phyloP scores from a whole-genome alignment of 2,888 invertebrate genomes.

The Cordilura impudica region DNA sequence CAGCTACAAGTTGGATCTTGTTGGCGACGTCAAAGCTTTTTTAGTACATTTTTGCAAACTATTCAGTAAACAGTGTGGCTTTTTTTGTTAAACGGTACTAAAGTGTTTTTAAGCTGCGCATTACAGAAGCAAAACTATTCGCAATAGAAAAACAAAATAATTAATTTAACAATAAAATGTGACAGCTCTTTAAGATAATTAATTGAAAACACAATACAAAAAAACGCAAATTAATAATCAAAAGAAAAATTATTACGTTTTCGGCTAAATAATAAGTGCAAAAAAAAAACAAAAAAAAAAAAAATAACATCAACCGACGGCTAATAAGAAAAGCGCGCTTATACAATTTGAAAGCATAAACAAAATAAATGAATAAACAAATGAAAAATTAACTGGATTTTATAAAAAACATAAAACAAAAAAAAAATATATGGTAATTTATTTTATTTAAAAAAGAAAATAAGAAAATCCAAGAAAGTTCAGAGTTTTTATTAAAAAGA shows the following conservation, averaged over 20 bases:
- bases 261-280: not conserved
- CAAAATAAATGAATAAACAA: too few relatives aligned
- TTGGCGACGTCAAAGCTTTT: conserved; percentile 35
- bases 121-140: conserved; percentile 20
- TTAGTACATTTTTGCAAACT: conserved; percentile 55
- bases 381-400: too few relatives aligned
- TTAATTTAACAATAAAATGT: not conserved
- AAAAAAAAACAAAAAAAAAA: not conserved
- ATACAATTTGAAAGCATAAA: too few relatives aligned
- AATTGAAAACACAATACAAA: not conserved
- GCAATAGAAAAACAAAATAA: conserved; percentile 32
- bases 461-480: too few relatives aligned
- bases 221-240: not conserved
- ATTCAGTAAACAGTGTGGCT: conserved; percentile 35
- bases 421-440: too few relatives aligned
- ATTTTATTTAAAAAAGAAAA: too few relatives aligned
- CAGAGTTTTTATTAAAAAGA: too few relatives aligned
- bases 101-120: conserved; percentile 59
- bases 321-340: too few relatives aligned
- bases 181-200: too few relatives aligned
- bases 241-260: not conserved
- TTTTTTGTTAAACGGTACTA: conserved; percentile 47
- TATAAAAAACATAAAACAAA: too few relatives aligned
- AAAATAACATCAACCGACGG: too few relatives aligned
- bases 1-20: conserved; percentile 61